Percentiles rank a stretch among this genome's conserved stretches.
These are phyloP conservation scores for Gymnoscopelus braueri DNA, from an alignment of 2,797 vertebrate genomes.

Conservation along the genomic window DNA sequence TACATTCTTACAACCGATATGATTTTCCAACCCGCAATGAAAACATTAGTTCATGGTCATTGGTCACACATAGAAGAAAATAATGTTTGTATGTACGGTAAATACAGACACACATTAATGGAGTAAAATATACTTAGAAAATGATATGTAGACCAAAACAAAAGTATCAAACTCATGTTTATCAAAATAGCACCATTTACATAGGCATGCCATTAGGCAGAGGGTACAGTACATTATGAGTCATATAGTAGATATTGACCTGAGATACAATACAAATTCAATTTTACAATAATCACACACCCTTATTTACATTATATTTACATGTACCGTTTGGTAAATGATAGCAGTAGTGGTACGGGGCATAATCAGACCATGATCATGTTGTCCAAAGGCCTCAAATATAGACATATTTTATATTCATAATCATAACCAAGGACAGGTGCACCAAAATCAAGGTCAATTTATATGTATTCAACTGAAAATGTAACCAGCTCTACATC, in stretches of 20 bases:
- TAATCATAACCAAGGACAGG: not conserved
- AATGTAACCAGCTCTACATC: not conserved
- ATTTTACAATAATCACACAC: not conserved
- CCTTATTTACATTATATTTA: slow-evolving; percentile 10
- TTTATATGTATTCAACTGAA: slow-evolving; percentile 1
- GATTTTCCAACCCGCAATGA: not conserved
- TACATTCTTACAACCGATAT: not conserved
- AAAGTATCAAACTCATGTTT: slow-evolving; percentile 31
- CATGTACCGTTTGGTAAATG: not conserved
- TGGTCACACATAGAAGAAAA: too few species aligned
- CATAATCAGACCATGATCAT: not conserved
- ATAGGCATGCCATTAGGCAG: slow-evolving; percentile 10
- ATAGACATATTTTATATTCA: slow-evolving; percentile 4
- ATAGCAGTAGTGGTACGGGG: slow-evolving; percentile 11
- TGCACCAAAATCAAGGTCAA: slow-evolving; percentile 16
- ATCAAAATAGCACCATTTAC: slow-evolving; percentile 57
- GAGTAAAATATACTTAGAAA: not conserved
- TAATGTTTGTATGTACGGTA: too few species aligned
- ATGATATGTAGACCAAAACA: slow-evolving; percentile 21
- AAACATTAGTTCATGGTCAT: too few species aligned
- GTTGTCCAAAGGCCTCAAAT: not conserved
- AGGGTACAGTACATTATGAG: slow-evolving; percentile 42
- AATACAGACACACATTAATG: not conserved
- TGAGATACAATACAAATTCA: slow-evolving; percentile 52
- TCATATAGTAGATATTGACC: slow-evolving; percentile 36